A percentile compares a stretch with the other conserved stretches of the same genome.
These are phyloP conservation scores for Petrocephalus schoutedeni DNA, from an alignment of 2,797 vertebrate species.

Conservation along the genomic window DNA sequence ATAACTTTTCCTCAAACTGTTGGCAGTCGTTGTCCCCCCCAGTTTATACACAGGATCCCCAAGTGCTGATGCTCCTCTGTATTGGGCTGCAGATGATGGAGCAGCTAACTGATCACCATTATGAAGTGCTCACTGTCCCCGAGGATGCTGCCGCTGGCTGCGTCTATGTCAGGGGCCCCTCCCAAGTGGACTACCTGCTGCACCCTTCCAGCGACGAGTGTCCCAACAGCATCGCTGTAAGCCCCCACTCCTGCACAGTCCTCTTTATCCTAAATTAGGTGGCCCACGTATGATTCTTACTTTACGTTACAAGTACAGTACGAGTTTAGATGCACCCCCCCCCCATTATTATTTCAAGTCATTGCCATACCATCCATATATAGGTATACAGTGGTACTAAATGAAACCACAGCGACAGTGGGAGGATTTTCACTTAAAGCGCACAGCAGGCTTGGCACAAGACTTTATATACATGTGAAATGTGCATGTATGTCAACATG, in stretches of 20 bases:
- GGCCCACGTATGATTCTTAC: not conserved
- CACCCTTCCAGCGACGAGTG: slow-evolving; percentile 77
- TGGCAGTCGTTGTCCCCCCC: not conserved
- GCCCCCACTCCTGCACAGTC: slow-evolving; percentile 32
- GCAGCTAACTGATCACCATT: slow-evolving; percentile 82
- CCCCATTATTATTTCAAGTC: not conserved
- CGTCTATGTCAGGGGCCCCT: slow-evolving; percentile 70
- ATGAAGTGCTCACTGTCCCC: slow-evolving; percentile 75
- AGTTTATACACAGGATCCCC: not conserved
- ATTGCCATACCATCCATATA: not conserved
- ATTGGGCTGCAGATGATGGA: slow-evolving; percentile 74
- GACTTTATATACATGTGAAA: not conserved
- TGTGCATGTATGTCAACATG: not conserved
- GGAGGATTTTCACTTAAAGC: not conserved
- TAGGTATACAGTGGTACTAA: not conserved
- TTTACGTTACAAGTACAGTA: not conserved
- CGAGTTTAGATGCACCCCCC: not conserved
- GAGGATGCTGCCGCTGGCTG: slow-evolving; percentile 81
- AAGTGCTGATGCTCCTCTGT: not conserved
- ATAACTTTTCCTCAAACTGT: not conserved
- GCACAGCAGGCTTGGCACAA: not conserved
- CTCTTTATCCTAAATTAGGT: not conserved
- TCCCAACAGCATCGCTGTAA: slow-evolving; percentile 70
- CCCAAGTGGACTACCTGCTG: slow-evolving; percentile 70
- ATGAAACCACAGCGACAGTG: not conserved